Conservation (phyloP, 2,113 vertebrate species). For the Lutjanus erythropterus region DNA sequence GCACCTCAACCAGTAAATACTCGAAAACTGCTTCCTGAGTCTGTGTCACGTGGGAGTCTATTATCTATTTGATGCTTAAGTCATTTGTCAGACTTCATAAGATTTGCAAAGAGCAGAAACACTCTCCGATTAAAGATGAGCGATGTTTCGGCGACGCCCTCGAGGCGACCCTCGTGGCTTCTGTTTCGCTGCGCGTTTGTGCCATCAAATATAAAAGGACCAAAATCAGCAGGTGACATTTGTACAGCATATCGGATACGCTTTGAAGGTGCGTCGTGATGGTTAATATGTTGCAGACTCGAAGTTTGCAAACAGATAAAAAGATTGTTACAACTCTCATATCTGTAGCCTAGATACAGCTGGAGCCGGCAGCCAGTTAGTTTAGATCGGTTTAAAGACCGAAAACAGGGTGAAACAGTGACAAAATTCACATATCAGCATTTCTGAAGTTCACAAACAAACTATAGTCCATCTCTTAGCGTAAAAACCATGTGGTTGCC, state of each 20-base stretch:
- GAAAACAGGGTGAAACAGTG: too few relatives aligned
- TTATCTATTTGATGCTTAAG: neutral
- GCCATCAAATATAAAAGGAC: neutral
- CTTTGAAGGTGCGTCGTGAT: neutral
- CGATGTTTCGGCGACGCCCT: neutral
- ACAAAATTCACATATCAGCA: neutral
- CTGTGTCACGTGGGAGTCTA: neutral
- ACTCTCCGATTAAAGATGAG: neutral
- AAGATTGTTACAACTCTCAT: neutral
- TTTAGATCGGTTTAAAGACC: too few relatives aligned
- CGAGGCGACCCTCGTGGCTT: fast-evolving
- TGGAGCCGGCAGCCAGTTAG: neutral
- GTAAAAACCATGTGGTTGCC: too few relatives aligned
- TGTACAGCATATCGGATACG: neutral
- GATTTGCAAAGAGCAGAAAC: neutral
- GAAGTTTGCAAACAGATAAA: neutral
- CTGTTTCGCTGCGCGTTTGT: neutral
- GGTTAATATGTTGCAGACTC: neutral
- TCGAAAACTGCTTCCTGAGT: neutral
- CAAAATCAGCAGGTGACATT: constrained; percentile 1
- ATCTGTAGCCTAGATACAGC: too few relatives aligned
- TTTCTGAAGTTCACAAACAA: neutral
- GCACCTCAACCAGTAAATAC: constrained; percentile 20
- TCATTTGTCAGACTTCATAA: neutral
- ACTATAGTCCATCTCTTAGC: too few relatives aligned